phyloP scores from a whole-genome alignment of 2,113 vertebrate genomes.

The Rhinogobius similis region DNA sequence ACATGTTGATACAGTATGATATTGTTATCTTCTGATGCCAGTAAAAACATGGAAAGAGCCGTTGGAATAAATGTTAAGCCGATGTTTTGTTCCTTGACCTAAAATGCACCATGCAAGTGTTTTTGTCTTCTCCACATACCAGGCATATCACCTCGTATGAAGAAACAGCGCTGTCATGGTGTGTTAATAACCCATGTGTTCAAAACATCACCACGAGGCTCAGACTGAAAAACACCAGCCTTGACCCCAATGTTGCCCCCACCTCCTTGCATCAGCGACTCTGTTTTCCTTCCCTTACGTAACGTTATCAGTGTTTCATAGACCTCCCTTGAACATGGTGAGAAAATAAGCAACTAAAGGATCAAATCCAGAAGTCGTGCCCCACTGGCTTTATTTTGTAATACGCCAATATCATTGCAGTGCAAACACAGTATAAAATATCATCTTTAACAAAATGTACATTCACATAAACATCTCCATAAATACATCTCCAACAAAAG shows the following conservation, averaged over 20 bases:
- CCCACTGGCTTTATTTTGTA: conserved; percentile 62
- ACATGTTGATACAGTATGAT: too few relatives aligned
- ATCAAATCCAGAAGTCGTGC: conserved; percentile 26
- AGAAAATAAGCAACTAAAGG: conserved; percentile 24
- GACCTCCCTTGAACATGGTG: conserved; percentile 11
- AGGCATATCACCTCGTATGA: background rate
- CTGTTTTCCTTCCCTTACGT: conserved; percentile 53
- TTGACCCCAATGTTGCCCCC: conserved; percentile 36
- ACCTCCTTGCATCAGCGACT: conserved; percentile 39
- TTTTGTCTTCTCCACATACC: background rate
- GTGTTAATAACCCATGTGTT: conserved; percentile 12
- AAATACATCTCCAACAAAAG: conserved; percentile 86
- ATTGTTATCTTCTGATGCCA: background rate
- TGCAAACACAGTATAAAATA: conserved; percentile 97
- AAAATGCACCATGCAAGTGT: conserved; percentile 4
- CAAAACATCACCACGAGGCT: conserved; percentile 26
- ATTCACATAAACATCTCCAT: conserved; percentile 88
- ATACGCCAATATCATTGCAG: conserved; percentile 79
- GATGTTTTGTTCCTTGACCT: conserved; percentile 10
- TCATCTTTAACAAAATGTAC: conserved; percentile 81
- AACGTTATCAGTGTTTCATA: conserved; percentile 32
- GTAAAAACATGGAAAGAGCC: background rate
- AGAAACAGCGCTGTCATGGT: conserved; percentile 17
- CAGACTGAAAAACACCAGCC: conserved; percentile 31
- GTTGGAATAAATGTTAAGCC: background rate